Conservation (phyloP, 2,888 invertebrate species). For the Choristoneura rosaceana region DNA sequence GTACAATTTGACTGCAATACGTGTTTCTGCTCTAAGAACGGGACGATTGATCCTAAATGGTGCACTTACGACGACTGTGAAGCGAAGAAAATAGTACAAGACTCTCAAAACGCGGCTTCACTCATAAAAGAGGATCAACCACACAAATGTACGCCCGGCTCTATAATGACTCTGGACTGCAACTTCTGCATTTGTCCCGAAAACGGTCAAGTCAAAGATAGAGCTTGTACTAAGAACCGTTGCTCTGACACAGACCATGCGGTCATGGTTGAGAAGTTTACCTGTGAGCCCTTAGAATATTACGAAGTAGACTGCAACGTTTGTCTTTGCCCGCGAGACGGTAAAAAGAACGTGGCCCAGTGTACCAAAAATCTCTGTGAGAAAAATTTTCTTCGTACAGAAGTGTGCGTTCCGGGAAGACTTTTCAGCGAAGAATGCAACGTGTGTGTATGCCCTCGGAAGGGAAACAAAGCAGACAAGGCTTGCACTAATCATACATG, state of each 20-base stretch:
- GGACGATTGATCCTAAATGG: slow-evolving; percentile 74
- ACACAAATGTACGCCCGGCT: slow-evolving; percentile 65
- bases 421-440: slow-evolving; percentile 76
- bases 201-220: slow-evolving; percentile 60
- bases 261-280: slow-evolving; percentile 51
- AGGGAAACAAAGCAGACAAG: slow-evolving; percentile 66
- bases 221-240: slow-evolving; percentile 68
- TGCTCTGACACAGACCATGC: slow-evolving; percentile 53
- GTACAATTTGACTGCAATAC: slow-evolving; percentile 76
- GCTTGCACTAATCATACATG: slow-evolving; percentile 71
- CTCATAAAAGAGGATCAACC: slow-evolving; percentile 42
- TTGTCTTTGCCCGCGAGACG: slow-evolving; percentile 71
- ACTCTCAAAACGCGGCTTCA: slow-evolving; percentile 51
- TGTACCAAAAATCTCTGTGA: slow-evolving; percentile 79
- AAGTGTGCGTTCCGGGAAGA: slow-evolving; percentile 65
- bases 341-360: slow-evolving; percentile 71
- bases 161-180: slow-evolving; percentile 67
- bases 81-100: slow-evolving; percentile 59
- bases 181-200: slow-evolving; percentile 78
- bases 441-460: slow-evolving; percentile 75
- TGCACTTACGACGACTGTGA: slow-evolving; percentile 76
- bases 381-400: slow-evolving; percentile 64
- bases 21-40: slow-evolving; percentile 73
- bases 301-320: slow-evolving; percentile 77
- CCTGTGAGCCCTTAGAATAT: slow-evolving; percentile 71